A percentile compares a stretch with the other conserved stretches of the same genome.
Conservation (phyloP, 92 coral and sea anemone genomes). For the Porites lobata region DNA sequence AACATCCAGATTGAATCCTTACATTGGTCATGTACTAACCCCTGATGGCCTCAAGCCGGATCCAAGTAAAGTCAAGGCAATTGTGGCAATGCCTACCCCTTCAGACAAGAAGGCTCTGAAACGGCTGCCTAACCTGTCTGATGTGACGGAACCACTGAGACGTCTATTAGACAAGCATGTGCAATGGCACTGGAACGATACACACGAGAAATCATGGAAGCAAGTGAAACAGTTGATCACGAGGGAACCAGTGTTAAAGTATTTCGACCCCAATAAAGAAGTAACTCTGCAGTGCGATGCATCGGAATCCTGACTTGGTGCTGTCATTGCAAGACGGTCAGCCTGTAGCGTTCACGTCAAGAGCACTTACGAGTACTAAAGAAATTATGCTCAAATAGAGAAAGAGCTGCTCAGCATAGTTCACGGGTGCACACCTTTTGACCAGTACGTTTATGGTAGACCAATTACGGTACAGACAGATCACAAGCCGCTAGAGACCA, state of each 20-base stretch:
- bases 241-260: slow-evolving; percentile 21
- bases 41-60: slow-evolving; percentile 44
- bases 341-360: slow-evolving; percentile 15
- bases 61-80: slow-evolving; percentile 43
- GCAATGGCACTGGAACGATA: slow-evolving; percentile 14
- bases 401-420: slow-evolving; percentile 21
- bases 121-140: slow-evolving; percentile 48
- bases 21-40: slow-evolving; percentile 55
- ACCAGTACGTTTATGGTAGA: slow-evolving; percentile 16
- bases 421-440: background rate
- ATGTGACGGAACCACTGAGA: slow-evolving; percentile 25
- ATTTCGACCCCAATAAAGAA: slow-evolving; percentile 4
- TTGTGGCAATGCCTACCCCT: slow-evolving; percentile 35
- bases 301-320: slow-evolving; percentile 18
- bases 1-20: slow-evolving; percentile 12
- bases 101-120: slow-evolving; percentile 27
- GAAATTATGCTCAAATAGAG: slow-evolving; percentile 11
- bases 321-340: slow-evolving; percentile 1
- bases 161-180: background rate
- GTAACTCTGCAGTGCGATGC: slow-evolving; percentile 37
- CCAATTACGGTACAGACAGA: slow-evolving; percentile 12
- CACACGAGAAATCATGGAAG: background rate
- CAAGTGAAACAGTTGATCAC: slow-evolving; percentile 19
- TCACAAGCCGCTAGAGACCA: slow-evolving; percentile 23
- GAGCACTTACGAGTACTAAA: background rate